Base-by-base conservation (phyloP, 2,888 invertebrate genomes). In the Disparrhopalites patrizii region DNA sequence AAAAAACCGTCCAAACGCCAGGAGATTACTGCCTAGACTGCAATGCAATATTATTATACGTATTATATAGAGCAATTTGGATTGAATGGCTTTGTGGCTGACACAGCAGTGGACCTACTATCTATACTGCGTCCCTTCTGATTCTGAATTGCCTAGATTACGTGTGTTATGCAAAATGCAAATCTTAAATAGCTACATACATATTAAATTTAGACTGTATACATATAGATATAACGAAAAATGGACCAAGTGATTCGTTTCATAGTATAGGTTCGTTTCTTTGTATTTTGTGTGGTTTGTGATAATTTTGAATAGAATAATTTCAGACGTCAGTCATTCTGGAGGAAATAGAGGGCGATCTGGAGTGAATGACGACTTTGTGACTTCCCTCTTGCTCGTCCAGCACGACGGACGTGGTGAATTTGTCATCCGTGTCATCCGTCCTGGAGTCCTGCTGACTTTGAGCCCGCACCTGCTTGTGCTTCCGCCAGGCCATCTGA, bases 401-500 rank as follows among this genome's bases (percentile, higher is more conserved):
- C 23, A 72, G 62, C 18, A 70, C 60, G 0, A 68, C 67, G n/a
- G 70, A 68, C 5, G 72, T 69, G 8, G 66, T 40, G 25, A 69
- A 62, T 33, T 70, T 70, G 51, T 69, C 71, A 28, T 70, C 71
- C 1, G 68, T 68, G 20, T 69, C 69, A 23, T 69, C 68, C 30
- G 66, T 66, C 28, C 68, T 58, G 20, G 68, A 70, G 62, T 70
- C 70, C 38, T 66, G 66, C 31, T 65, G 65, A 62, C 69, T 69
- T 36, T 65, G 61, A 58, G 65, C 60, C 25, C 73, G 83, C 76
- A 87, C 86, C 80, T 87, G 83, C 79, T 86, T 86, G 81, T 92
- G 92, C 80, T 91, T 89, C 71, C 93, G 86, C 92, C 93, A 96
- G 76, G 94, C 93, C 80, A 91, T 90, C 81, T 97, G 96, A 78